These are phyloP conservation scores for Peromyscus californicus DNA, from an alignment of 2,113 vertebrate species.

Conservation along the genomic window DNA sequence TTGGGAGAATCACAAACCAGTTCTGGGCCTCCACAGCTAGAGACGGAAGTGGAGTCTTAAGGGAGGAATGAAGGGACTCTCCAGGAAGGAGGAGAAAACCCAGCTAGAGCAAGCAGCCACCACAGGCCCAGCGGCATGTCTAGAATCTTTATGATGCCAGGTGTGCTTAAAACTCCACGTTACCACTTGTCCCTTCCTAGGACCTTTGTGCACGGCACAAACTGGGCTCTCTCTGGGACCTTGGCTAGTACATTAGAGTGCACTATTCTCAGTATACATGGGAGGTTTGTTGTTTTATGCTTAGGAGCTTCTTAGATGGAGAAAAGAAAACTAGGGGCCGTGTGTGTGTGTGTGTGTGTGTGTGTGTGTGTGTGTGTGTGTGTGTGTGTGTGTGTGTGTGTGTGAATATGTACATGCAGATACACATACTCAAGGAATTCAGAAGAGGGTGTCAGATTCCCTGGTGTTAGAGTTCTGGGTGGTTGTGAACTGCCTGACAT, in stretches of 20 bases:
- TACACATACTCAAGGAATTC: neutral
- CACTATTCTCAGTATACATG: neutral
- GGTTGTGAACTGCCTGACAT: too few species aligned
- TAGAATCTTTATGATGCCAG: neutral
- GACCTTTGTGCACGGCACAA: neutral
- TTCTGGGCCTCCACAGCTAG: slow-evolving; percentile 78
- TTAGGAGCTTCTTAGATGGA: neutral
- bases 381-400: neutral
- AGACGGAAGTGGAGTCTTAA: slow-evolving; percentile 76
- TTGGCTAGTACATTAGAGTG: neutral
- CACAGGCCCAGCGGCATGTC: neutral
- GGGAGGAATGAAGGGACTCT: slow-evolving; percentile 79
- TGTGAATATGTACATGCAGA: neutral
- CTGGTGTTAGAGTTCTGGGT: neutral
- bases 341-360: too few species aligned
- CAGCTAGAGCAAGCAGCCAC: neutral
- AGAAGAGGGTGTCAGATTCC: neutral
- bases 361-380: too few species aligned
- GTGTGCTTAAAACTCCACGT: neutral
- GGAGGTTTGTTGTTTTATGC: neutral
- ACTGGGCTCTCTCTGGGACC: neutral
- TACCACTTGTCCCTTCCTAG: neutral
- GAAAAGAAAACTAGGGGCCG: neutral
- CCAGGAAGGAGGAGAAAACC: slow-evolving; percentile 22
- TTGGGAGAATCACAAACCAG: slow-evolving; percentile 77